Evolutionary conservation across 2,888 invertebrate genomes (phyloP), one percentile per base, ranked within the genome.

Genomic region (Hemaris fuciformis): DNA sequence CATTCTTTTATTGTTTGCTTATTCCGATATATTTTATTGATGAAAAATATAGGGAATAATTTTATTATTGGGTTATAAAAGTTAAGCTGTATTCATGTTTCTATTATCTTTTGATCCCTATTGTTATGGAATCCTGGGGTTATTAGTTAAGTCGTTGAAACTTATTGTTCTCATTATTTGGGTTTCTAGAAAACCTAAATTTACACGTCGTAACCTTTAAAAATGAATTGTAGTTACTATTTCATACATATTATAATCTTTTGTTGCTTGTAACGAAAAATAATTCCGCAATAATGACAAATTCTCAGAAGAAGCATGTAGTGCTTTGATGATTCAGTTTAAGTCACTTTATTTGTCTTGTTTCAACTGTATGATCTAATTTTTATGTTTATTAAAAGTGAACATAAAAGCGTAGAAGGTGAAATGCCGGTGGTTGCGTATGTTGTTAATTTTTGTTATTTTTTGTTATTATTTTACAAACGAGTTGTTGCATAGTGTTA

Each of bases 401-500:
- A 1, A n/a, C 38, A n/a, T 13, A 1, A 10, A 2, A 3, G n/a
- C n/a, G n/a, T 38, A n/a, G 38, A n/a, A n/a, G n/a, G n/a, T n/a
- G 13, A 3, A 38, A 38, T 3, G 13, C 4, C 10, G n/a, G n/a
- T 13, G n/a, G 5, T 38, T 4, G 18, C n/a, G 3, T 18, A 18
- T 20, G 13, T 18, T 57, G 13, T 45, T 20, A 3, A 45, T 45
- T 22, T 18, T 8, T 34, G 4, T 8, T 4, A 56, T 8, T 18
- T 34, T 22, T 22, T 22, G 20, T 3, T 15, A 38, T 57, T n/a
- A 34, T 38, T n/a, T 38, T 41, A 57, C 23, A 20, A 34, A 57
- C 20, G 22, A 15, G 41, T 23, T 22, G 23, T 57, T 57, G 22
- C 57, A 74, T 75, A 66, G 74, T 74, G 66, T 77, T 79, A 78